phyloP scores from a whole-genome alignment of 64 coral and sea anemone genomes.

The Exaiptasia diaphana region DNA sequence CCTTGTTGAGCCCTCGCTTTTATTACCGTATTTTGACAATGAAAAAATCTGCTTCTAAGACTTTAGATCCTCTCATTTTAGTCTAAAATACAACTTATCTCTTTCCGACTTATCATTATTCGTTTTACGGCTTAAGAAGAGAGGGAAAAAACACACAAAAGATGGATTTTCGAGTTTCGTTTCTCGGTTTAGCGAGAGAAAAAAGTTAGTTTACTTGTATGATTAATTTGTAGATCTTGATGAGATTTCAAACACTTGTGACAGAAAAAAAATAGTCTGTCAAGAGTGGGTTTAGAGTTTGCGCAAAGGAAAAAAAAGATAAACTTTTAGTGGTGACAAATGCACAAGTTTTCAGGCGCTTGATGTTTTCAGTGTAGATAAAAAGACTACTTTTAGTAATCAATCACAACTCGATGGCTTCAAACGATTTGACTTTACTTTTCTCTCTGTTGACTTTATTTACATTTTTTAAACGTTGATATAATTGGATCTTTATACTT shows the following conservation, averaged over 20 bases:
- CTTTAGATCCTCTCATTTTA: background rate
- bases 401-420: background rate
- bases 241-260: background rate
- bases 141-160: background rate
- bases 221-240: conserved; percentile 5
- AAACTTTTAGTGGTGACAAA: too few species aligned
- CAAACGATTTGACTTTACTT: background rate
- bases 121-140: background rate
- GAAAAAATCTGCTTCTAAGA: background rate
- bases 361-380: background rate
- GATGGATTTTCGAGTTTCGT: background rate
- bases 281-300: too few species aligned
- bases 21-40: background rate
- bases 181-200: background rate
- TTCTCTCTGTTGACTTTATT: background rate
- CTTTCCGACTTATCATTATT: background rate
- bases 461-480: conserved; percentile 17
- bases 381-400: background rate
- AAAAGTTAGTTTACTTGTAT: background rate
- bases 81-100: background rate
- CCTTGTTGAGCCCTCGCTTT: background rate
- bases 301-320: too few species aligned
- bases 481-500: background rate
- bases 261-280: background rate
- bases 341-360: too few species aligned